Evolutionary conservation across 2,797 vertebrate genomes (phyloP).

Genomic region (Myotis pilosus): DNA sequence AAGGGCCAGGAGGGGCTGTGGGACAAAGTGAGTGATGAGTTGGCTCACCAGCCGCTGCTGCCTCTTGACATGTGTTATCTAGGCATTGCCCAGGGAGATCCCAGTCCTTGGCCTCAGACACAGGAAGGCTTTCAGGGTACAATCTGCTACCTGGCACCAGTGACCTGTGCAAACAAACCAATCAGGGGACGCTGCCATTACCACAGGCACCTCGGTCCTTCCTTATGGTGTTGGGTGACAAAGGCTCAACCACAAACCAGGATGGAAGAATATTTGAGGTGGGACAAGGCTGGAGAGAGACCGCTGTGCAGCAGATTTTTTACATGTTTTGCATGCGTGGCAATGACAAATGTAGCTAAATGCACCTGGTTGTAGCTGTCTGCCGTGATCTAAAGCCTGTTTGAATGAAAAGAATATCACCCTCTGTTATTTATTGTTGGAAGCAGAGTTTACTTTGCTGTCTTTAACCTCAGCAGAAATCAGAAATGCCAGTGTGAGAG

Average conservation of each 20-base stretch:
- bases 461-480: slow-evolving; percentile 78
- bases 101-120: slow-evolving; percentile 51
- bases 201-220: slow-evolving; percentile 30
- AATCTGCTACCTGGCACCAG: slow-evolving; percentile 48
- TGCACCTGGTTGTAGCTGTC: slow-evolving; percentile 80
- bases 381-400: slow-evolving; percentile 77
- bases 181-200: slow-evolving; percentile 31
- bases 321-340: slow-evolving; percentile 66
- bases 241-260: not conserved
- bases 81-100: slow-evolving; percentile 29
- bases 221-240: slow-evolving; percentile 27
- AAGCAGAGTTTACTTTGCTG: slow-evolving; percentile 79
- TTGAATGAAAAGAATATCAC: slow-evolving; percentile 80
- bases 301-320: slow-evolving; percentile 62
- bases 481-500: slow-evolving; percentile 73
- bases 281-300: not conserved
- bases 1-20: not conserved
- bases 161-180: slow-evolving; percentile 64
- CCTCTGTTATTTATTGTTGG: slow-evolving; percentile 72
- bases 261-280: slow-evolving; percentile 29
- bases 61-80: slow-evolving; percentile 64
- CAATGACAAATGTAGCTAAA: slow-evolving; percentile 76
- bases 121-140: slow-evolving; percentile 54
- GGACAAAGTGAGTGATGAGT: slow-evolving; percentile 56
- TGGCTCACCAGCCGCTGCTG: slow-evolving; percentile 46